Evolutionary conservation across 2,888 invertebrate genomes (phyloP).

Genomic region (Acronicta alni): DNA sequence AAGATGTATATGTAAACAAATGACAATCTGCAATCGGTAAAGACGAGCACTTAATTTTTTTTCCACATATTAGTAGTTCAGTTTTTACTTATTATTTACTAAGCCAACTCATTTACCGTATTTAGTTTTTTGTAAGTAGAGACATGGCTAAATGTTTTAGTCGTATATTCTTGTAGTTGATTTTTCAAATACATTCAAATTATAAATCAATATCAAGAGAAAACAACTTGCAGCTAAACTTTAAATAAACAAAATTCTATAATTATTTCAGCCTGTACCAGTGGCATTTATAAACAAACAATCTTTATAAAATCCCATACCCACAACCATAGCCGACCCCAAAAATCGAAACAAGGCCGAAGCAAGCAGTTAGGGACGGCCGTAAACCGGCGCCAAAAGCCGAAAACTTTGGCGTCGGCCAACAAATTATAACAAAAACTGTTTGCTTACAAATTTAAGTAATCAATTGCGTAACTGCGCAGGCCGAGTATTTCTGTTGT

Average conservation of each 20-base stretch:
- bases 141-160: too few species aligned
- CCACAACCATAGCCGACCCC: conserved; percentile 8
- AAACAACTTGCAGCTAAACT: too few species aligned
- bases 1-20: too few species aligned
- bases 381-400: conserved; percentile 38
- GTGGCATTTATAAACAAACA: conserved; percentile 15
- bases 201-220: too few species aligned
- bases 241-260: not conserved
- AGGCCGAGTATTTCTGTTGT: conserved; percentile 45
- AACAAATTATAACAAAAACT: conserved; percentile 67
- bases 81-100: too few species aligned
- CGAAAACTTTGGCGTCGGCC: conserved; percentile 57
- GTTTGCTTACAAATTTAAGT: conserved; percentile 59
- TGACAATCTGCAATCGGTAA: too few species aligned
- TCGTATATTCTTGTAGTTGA: too few species aligned
- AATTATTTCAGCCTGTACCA: not conserved
- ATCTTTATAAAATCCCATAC: not conserved
- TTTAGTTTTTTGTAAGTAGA: too few species aligned
- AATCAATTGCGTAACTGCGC: conserved; percentile 56
- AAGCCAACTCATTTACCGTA: too few species aligned
- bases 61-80: too few species aligned
- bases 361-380: conserved; percentile 9
- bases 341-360: conserved; percentile 27
- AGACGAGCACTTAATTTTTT: too few species aligned
- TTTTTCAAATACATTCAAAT: too few species aligned